Conservation (phyloP, 2,113 vertebrate genomes). For the Pycnonotus jocosus region DNA sequence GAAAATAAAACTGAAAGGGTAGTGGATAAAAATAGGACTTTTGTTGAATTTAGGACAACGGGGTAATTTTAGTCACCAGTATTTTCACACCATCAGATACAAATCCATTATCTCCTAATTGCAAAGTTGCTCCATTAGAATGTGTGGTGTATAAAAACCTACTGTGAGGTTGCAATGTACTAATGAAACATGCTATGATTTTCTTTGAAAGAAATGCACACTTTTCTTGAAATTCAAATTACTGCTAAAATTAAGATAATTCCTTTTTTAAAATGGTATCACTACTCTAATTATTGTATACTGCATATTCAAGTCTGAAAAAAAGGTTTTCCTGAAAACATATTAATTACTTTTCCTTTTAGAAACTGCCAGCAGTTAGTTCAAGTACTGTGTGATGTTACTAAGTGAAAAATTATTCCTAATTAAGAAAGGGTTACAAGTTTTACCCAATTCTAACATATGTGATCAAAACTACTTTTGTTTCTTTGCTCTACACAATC, state of each 20-base stretch:
- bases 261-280: background rate
- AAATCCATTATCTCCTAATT: background rate
- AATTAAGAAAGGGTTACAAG: conserved; percentile 37
- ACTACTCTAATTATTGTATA: background rate
- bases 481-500: background rate
- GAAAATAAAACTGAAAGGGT: background rate
- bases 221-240: background rate
- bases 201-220: background rate
- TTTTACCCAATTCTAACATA: background rate
- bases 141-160: background rate
- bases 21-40: background rate
- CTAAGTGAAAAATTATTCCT: conserved; percentile 58
- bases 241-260: background rate
- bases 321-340: conserved; percentile 29
- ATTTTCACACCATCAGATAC: background rate
- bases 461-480: background rate
- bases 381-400: conserved; percentile 36
- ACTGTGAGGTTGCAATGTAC: background rate
- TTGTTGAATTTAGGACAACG: background rate
- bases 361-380: conserved; percentile 35
- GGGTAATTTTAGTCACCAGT: background rate
- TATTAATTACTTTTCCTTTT: conserved; percentile 61
- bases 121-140: background rate
- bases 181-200: background rate
- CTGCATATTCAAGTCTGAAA: background rate